Evolutionary conservation across 2,797 vertebrate genomes (phyloP).

Genomic region (Scyliorhinus canicula): DNA sequence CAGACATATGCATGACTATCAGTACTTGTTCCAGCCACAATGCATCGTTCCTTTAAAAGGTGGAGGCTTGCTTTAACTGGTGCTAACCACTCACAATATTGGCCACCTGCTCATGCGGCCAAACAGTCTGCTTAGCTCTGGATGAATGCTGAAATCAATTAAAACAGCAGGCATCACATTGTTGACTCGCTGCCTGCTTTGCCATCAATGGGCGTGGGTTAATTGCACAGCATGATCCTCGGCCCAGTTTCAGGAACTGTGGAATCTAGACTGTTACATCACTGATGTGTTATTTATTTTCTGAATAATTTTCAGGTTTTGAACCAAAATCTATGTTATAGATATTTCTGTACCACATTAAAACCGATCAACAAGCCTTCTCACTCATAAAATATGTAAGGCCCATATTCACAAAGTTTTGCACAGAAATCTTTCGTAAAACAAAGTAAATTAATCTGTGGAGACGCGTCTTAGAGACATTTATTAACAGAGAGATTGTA

Average conservation of each 20-base stretch:
- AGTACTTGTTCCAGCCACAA: not conserved
- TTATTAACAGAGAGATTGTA: not conserved
- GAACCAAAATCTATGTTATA: not conserved
- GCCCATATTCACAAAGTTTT: not conserved
- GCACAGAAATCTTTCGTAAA: not conserved
- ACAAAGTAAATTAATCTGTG: slow-evolving; percentile 19
- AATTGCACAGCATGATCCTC: not conserved
- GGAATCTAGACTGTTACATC: not conserved
- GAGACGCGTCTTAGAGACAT: not conserved
- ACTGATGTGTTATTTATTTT: not conserved
- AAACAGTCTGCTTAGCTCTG: not conserved
- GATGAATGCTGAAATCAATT: not conserved
- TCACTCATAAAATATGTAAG: not conserved
- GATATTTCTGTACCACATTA: not conserved
- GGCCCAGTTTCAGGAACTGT: not conserved
- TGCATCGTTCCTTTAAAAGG: not conserved
- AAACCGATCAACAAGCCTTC: not conserved
- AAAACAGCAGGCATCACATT: not conserved
- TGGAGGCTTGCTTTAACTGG: not conserved
- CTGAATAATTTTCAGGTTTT: not conserved
- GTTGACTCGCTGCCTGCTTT: not conserved
- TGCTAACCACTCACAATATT: not conserved
- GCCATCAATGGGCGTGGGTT: not conserved
- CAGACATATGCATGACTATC: not conserved
- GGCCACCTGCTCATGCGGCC: not conserved